These are phyloP conservation scores for Pelochelys cantorii DNA, from an alignment of 2,797 vertebrate species.

Conservation along the genomic window DNA sequence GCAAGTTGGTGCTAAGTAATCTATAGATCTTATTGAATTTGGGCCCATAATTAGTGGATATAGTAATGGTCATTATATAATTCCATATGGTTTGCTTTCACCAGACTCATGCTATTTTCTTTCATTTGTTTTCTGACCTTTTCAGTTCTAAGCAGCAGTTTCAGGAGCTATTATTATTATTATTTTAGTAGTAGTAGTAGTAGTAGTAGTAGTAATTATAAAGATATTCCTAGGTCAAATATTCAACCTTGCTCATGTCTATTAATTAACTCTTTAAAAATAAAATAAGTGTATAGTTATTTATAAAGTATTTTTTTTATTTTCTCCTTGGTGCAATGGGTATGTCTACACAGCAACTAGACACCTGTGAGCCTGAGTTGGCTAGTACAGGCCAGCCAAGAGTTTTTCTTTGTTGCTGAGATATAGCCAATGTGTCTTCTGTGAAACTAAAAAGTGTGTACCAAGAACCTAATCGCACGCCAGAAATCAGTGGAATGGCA, in stretches of 20 bases:
- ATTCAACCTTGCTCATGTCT: background rate
- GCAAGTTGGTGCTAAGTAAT: background rate
- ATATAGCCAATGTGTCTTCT: background rate
- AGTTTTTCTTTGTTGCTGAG: background rate
- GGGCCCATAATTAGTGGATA: background rate
- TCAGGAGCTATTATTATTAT: background rate
- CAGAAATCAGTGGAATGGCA: background rate
- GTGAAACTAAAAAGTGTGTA: background rate
- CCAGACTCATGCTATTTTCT: background rate
- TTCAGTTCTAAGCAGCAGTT: background rate
- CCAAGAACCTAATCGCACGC: fast-evolving
- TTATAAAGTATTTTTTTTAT: background rate
- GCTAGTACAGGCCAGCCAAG: too few relatives aligned
- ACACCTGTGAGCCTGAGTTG: background rate
- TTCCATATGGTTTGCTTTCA: background rate
- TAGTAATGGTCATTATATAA: background rate
- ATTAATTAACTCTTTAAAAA: background rate
- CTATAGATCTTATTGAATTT: background rate
- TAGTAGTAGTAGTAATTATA: background rate
- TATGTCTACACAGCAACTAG: background rate
- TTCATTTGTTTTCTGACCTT: background rate
- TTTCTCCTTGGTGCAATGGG: background rate
- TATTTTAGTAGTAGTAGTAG: too few relatives aligned
- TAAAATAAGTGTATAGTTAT: background rate
- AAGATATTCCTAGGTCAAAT: background rate